Conservation (phyloP, 1,140 invertebrate species). For the Orius laevigatus region DNA sequence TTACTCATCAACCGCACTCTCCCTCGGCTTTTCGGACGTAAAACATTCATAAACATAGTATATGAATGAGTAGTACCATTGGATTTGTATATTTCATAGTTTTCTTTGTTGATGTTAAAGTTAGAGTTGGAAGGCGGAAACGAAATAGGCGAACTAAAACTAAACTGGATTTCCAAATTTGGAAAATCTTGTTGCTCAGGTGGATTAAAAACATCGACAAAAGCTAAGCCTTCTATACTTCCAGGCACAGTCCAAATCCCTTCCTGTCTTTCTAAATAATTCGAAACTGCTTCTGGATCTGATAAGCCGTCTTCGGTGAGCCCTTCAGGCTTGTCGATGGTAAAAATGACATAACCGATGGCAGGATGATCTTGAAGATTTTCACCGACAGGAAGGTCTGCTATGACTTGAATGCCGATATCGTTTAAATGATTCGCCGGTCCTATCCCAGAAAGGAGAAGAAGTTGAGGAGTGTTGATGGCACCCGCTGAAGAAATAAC, state of each 20-base stretch:
- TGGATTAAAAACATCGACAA: constrained; percentile 51
- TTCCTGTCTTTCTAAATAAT: too few species aligned
- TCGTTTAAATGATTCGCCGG: constrained; percentile 46
- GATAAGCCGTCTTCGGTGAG: too few species aligned
- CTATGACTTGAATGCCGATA: constrained; percentile 43
- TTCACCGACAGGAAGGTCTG: constrained; percentile 51
- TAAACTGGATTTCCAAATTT: constrained; percentile 55
- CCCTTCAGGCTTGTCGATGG: constrained; percentile 21
- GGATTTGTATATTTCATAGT: constrained; percentile 31
- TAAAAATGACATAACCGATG: constrained; percentile 32
- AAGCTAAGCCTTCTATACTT: constrained; percentile 61
- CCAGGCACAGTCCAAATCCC: constrained; percentile 41
- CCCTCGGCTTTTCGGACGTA: constrained; percentile 58
- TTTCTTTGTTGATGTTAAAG: constrained; percentile 40
- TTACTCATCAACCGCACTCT: constrained; percentile 44
- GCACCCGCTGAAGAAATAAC: constrained; percentile 45
- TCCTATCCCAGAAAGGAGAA: constrained; percentile 62
- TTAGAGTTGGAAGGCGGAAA: constrained; percentile 33
- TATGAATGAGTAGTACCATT: constrained; percentile 37
- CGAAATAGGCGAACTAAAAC: constrained; percentile 34
- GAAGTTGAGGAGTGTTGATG: constrained; percentile 47
- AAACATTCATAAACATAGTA: constrained; percentile 47
- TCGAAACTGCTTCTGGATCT: too few species aligned
- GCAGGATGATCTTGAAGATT: constrained; percentile 72
- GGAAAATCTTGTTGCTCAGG: constrained; percentile 44